phyloP scores from a whole-genome alignment of 2,113 vertebrate genomes.

The Epinephelus moara region DNA sequence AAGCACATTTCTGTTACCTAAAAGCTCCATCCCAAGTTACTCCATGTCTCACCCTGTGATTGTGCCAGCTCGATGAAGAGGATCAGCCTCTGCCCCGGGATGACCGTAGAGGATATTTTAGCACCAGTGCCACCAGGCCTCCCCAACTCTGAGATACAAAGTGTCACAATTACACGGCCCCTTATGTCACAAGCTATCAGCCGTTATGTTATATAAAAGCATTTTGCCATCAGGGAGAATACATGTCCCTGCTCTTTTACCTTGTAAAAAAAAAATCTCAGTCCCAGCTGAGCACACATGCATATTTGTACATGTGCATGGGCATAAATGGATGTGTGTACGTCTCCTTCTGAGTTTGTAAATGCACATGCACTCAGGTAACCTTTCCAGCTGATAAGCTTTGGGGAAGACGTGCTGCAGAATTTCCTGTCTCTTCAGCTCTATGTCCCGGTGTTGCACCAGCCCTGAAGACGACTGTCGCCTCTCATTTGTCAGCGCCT shows the following conservation, averaged over 20 bases:
- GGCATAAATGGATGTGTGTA: slow-evolving; percentile 1
- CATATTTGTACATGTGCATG: neutral
- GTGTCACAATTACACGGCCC: slow-evolving; percentile 27
- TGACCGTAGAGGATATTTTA: slow-evolving; percentile 47
- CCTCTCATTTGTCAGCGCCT: slow-evolving; percentile 44
- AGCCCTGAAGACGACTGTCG: slow-evolving; percentile 48
- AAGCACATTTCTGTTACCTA: slow-evolving; percentile 38
- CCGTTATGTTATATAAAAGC: slow-evolving; percentile 60
- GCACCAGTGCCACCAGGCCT: slow-evolving; percentile 31
- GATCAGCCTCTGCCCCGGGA: slow-evolving; percentile 32
- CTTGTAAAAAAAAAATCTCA: neutral
- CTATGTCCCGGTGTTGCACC: slow-evolving; percentile 35
- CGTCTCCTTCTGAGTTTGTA: neutral
- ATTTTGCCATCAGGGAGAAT: slow-evolving; percentile 42
- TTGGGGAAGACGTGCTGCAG: neutral
- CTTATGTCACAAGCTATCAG: slow-evolving; percentile 59
- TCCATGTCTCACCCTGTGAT: slow-evolving; percentile 29
- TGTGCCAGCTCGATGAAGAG: slow-evolving; percentile 30
- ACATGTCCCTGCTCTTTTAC: slow-evolving; percentile 44
- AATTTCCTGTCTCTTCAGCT: slow-evolving; percentile 38
- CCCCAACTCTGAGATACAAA: slow-evolving; percentile 21
- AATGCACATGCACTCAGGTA: slow-evolving; percentile 23
- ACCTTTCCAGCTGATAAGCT: slow-evolving; percentile 36
- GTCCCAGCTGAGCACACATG: neutral
- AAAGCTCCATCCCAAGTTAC: slow-evolving; percentile 35